A percentile compares a stretch with the other conserved stretches of the same genome.
Evolutionary conservation across 2,113 vertebrate genomes (phyloP).

Genomic region (Halichoerus grypus): DNA sequence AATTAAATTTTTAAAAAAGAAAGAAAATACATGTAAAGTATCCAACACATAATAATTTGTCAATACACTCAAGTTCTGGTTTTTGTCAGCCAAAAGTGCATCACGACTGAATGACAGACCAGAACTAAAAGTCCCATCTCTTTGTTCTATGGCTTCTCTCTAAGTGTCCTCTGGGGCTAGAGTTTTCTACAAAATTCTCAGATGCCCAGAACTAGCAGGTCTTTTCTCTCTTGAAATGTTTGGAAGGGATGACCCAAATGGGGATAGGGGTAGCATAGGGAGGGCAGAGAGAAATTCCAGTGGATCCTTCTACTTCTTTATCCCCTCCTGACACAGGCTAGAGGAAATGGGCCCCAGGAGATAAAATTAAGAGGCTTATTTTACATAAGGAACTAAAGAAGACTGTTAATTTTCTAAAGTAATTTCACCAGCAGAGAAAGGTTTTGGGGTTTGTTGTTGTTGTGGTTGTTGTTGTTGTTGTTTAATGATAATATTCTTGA

Average conservation of each 20-base stretch:
- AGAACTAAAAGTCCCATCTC: background rate
- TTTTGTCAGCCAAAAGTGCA: background rate
- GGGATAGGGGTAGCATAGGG: accelerated
- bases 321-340: background rate
- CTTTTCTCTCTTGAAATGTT: background rate
- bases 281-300: background rate
- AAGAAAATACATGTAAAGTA: background rate
- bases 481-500: slow-evolving; percentile 59
- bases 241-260: background rate
- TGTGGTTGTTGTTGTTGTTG: background rate
- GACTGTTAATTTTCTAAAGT: slow-evolving; percentile 29
- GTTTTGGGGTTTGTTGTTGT: background rate
- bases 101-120: background rate
- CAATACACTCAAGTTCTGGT: background rate
- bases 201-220: background rate
- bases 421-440: background rate
- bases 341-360: background rate
- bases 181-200: background rate
- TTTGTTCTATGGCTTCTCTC: background rate
- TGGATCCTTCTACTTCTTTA: background rate
- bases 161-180: background rate
- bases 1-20: too few species aligned
- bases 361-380: background rate
- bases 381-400: background rate
- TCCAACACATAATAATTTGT: background rate